Conservation (phyloP, 2,888 invertebrate genomes). For the Endotricha flammealis region DNA sequence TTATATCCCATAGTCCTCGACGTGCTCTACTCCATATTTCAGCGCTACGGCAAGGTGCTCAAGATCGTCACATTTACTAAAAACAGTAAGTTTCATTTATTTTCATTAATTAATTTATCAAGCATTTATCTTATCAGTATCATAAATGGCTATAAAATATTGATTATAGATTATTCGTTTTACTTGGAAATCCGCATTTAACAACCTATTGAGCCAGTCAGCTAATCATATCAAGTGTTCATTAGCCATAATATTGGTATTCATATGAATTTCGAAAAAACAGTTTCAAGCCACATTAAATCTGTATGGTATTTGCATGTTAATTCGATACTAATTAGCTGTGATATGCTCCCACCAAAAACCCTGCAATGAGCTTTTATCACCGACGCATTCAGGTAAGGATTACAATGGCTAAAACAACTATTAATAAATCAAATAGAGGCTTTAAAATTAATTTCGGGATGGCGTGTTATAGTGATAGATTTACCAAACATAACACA, state of each 20-base stretch:
- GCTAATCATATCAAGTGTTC: too few species aligned
- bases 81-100: conserved; percentile 89
- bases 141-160: too few species aligned
- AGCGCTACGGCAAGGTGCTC: conserved; percentile 98
- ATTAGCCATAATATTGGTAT: background rate
- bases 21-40: conserved; percentile 98
- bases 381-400: conserved; percentile 31
- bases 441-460: conserved; percentile 55
- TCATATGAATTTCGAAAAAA: conserved; percentile 12
- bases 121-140: too few species aligned
- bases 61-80: conserved; percentile 99
- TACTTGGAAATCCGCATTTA: too few species aligned
- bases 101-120: too few species aligned
- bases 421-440: conserved; percentile 60
- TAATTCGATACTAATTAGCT: conserved; percentile 21
- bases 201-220: too few species aligned
- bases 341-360: conserved; percentile 33
- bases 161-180: too few species aligned
- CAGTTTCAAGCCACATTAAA: conserved; percentile 18
- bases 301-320: conserved; percentile 19
- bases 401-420: conserved; percentile 52
- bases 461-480: conserved; percentile 60
- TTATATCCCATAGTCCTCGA: conserved; percentile 98
- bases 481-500: conserved; percentile 69
- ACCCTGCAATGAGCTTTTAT: conserved; percentile 49